phyloP scores from a whole-genome alignment of 2,797 vertebrate species.

The Lepidocolaptes lacrymiger region DNA sequence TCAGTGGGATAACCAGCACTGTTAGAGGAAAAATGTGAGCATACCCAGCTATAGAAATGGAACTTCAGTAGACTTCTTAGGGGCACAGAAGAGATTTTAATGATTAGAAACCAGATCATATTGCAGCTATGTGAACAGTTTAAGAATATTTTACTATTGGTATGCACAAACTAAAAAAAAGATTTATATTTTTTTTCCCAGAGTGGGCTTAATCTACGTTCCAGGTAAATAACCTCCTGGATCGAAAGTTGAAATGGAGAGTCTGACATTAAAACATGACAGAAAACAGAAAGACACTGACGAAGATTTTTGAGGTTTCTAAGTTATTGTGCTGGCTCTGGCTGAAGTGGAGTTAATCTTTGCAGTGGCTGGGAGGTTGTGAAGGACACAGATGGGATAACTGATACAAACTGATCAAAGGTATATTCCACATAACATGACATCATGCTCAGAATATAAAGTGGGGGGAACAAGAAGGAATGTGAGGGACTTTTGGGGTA shows the following conservation, averaged over 20 bases:
- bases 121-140: neutral
- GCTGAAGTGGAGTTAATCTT: neutral
- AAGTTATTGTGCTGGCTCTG: neutral
- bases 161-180: neutral
- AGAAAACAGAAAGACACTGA: neutral
- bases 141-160: neutral
- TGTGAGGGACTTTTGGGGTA: rapidly evolving
- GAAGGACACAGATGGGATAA: neutral
- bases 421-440: rapidly evolving
- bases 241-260: neutral
- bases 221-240: neutral
- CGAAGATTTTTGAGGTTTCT: neutral
- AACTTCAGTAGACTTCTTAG: neutral
- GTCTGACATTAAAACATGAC: neutral
- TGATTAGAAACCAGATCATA: neutral
- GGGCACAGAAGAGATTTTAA: neutral
- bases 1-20: neutral
- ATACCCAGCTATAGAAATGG: neutral
- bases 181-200: neutral
- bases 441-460: rapidly evolving
- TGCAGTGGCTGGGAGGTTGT: rapidly evolving
- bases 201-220: neutral
- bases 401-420: neutral
- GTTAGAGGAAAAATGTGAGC: neutral
- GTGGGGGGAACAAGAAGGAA: rapidly evolving